phyloP scores from a whole-genome alignment of 2,797 vertebrate species.

The Potorous gilbertii region DNA sequence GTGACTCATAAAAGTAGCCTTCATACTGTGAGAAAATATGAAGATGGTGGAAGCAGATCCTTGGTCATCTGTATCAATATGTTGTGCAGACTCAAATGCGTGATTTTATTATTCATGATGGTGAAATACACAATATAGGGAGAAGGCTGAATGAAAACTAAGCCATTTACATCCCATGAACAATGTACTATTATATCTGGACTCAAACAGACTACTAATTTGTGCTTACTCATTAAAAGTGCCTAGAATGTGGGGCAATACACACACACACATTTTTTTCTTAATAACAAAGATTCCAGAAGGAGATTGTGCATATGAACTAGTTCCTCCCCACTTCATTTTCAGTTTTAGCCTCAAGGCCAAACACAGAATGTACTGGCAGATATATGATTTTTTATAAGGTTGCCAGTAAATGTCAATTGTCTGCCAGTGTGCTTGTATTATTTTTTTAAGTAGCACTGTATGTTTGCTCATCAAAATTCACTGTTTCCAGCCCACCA shows the following conservation, averaged over 20 bases:
- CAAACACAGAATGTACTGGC: not conserved
- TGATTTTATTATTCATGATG: not conserved
- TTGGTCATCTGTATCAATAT: not conserved
- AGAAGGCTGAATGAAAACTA: not conserved
- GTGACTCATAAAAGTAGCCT: not conserved
- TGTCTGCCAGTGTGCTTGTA: conserved; percentile 3
- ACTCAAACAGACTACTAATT: not conserved
- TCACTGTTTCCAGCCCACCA: conserved; percentile 6
- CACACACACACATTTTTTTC: not conserved
- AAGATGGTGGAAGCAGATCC: not conserved
- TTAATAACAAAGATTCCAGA: not conserved
- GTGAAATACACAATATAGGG: not conserved
- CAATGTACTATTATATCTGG: not conserved
- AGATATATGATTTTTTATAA: not conserved
- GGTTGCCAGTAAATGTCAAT: not conserved
- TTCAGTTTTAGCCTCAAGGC: conserved; percentile 4
- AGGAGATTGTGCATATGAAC: not conserved
- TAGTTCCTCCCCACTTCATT: not conserved
- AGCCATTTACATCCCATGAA: not conserved
- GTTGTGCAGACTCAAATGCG: not conserved
- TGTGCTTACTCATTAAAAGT: not conserved
- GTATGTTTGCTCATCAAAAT: conserved; percentile 4
- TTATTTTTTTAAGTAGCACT: not conserved
- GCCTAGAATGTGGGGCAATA: not conserved
- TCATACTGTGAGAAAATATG: not conserved